Conservation (phyloP, 2,888 invertebrate species). For the Xestia rhomboidea region DNA sequence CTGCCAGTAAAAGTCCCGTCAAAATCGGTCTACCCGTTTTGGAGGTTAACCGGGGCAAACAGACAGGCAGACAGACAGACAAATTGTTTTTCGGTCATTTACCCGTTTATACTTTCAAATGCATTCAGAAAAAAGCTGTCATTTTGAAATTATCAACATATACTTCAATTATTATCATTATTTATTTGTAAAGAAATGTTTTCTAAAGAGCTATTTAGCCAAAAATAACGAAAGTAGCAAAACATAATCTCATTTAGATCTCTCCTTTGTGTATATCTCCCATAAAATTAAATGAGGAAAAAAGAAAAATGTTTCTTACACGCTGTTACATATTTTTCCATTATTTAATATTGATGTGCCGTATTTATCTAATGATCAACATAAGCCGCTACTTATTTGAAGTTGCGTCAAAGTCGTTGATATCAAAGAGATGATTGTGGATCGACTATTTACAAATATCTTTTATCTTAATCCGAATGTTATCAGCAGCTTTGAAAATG, state of each 20-base stretch:
- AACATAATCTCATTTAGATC: constrained; percentile 50
- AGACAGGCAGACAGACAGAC: no score
- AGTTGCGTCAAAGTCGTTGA: constrained; percentile 39
- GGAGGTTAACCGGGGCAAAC: no score
- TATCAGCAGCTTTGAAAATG: constrained; percentile 32
- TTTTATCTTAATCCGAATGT: constrained; percentile 38
- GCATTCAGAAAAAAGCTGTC: no score
- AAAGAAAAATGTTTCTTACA: constrained; percentile 41
- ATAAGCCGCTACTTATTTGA: constrained; percentile 48
- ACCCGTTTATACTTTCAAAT: no score
- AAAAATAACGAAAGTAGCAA: constrained; percentile 39
- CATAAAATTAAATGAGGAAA: constrained; percentile 29
- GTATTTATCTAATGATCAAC: constrained; percentile 55
- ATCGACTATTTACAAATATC: constrained; percentile 24
- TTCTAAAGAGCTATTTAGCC: constrained; percentile 37
- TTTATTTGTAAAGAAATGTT: constrained; percentile 6
- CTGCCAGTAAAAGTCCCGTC: no score
- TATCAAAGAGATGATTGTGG: constrained; percentile 44
- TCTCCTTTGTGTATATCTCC: constrained; percentile 22
- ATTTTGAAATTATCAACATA: no score
- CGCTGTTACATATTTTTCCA: constrained; percentile 36
- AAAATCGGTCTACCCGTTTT: no score
- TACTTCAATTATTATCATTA: background rate
- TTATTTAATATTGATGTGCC: constrained; percentile 50
- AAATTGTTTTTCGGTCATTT: no score